Conservation (phyloP, 2,797 vertebrate species). For the Poeciliopsis paucimaculata region DNA sequence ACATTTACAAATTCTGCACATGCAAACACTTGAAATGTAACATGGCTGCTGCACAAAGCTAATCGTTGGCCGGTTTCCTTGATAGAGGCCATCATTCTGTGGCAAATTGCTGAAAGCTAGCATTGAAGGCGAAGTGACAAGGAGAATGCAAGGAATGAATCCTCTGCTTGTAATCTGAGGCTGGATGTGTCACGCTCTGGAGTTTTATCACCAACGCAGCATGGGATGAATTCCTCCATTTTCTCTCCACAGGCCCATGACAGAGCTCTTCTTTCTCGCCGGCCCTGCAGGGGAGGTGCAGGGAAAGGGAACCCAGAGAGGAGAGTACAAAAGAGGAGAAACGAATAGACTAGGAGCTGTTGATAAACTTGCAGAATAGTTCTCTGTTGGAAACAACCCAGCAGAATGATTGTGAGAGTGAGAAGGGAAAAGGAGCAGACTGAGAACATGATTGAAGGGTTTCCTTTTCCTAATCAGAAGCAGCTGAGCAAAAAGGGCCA, state of each 20-base stretch:
- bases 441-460: constrained; percentile 42
- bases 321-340: constrained; percentile 67
- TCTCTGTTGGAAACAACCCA: constrained; percentile 68
- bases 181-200: constrained; percentile 68
- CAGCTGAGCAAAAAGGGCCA: constrained; percentile 66
- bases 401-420: constrained; percentile 56
- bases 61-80: constrained; percentile 53
- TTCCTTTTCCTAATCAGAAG: constrained; percentile 67
- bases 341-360: constrained; percentile 67
- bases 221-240: constrained; percentile 79
- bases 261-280: constrained; percentile 70
- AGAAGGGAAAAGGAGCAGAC: constrained; percentile 34
- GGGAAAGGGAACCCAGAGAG: constrained; percentile 46
- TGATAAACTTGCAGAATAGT: constrained; percentile 79
- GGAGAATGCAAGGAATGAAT: constrained; percentile 75
- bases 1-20: constrained; percentile 31
- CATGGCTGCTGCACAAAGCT: constrained; percentile 56
- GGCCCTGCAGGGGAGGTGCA: constrained; percentile 49
- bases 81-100: constrained; percentile 73
- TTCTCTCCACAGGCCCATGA: constrained; percentile 66
- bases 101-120: constrained; percentile 73
- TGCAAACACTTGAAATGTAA: constrained; percentile 41
- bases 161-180: constrained; percentile 74
- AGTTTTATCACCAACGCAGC: constrained; percentile 74
- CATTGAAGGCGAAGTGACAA: constrained; percentile 74